Conservation (phyloP, 2,113 vertebrate genomes). For the Crotalus tigris region DNA sequence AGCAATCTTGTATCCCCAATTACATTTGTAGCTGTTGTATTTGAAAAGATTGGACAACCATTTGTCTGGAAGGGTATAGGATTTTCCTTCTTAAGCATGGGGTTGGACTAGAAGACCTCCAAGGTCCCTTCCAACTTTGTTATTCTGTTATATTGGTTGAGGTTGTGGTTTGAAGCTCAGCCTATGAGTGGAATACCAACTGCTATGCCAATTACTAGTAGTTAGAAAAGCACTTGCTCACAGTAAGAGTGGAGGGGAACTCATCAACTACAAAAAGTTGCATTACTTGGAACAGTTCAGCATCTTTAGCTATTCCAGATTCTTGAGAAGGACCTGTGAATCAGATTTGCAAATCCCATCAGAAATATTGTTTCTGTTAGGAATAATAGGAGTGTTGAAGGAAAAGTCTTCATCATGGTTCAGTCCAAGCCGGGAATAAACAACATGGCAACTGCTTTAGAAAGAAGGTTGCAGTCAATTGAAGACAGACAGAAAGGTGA, state of each 20-base stretch:
- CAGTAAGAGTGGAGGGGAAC: neutral
- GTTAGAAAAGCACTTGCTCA: neutral
- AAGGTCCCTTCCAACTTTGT: neutral
- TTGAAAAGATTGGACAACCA: slow-evolving; percentile 22
- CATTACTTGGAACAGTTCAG: neutral
- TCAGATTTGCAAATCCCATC: neutral
- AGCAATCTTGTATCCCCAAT: neutral
- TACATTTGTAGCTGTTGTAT: slow-evolving; percentile 18
- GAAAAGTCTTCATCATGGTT: no score
- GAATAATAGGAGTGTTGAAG: no score
- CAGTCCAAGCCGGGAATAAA: no score
- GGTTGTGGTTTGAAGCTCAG: slow-evolving; percentile 46
- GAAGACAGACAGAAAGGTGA: no score
- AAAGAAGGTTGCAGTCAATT: no score
- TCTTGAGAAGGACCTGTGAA: neutral
- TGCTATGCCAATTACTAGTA: neutral
- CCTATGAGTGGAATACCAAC: slow-evolving; percentile 30
- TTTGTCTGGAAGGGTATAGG: neutral
- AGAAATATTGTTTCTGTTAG: neutral
- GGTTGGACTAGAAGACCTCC: neutral
- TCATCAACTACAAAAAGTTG: neutral
- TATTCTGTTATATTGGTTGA: slow-evolving; percentile 39
- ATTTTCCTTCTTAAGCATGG: no score
- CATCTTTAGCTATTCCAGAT: neutral
- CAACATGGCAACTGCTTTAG: no score